phyloP scores from a whole-genome alignment of 2,113 vertebrate genomes.

The Antennarius striatus region DNA sequence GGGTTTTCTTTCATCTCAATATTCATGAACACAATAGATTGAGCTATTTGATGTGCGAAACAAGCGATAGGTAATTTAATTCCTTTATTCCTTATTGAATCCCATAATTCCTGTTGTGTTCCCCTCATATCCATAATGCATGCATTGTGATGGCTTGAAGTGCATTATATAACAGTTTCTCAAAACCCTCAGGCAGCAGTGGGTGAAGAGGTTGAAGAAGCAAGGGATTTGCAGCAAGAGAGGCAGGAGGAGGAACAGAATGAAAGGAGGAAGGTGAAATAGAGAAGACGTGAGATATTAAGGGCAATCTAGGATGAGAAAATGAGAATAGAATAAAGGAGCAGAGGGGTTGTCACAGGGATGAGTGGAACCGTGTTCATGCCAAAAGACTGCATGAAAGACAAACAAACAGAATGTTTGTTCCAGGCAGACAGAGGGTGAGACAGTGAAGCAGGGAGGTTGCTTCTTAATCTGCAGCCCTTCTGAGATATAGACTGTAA shows the following conservation, averaged over 20 bases:
- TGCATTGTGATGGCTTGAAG: constrained; percentile 68
- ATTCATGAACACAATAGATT: constrained; percentile 44
- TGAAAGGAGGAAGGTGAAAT: constrained; percentile 41
- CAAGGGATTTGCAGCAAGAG: constrained; percentile 49
- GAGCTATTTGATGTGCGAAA: constrained; percentile 60
- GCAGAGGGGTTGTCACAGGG: constrained; percentile 12
- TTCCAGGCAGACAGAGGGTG: constrained; percentile 13
- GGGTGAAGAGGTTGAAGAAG: constrained; percentile 64
- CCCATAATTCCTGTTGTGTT: constrained; percentile 27
- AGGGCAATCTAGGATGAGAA: constrained; percentile 47
- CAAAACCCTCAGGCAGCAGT: constrained; percentile 56
- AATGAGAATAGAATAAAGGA: constrained; percentile 25
- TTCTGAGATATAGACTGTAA: constrained; percentile 23
- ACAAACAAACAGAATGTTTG: constrained; percentile 34
- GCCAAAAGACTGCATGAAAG: constrained; percentile 18
- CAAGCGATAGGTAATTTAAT: constrained; percentile 38
- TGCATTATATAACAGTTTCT: constrained; percentile 69
- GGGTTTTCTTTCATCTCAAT: constrained; percentile 50
- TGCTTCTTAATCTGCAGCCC: constrained; percentile 21
- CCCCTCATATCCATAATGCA: constrained; percentile 55
- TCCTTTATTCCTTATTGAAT: constrained; percentile 53
- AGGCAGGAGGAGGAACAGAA: constrained; percentile 36
- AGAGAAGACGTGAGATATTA: constrained; percentile 45
- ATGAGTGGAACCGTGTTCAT: constrained; percentile 13
- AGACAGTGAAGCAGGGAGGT: constrained; percentile 14